These are phyloP conservation scores for Canis aureus DNA, from an alignment of 2,113 vertebrate genomes.

Conservation along the genomic window DNA sequence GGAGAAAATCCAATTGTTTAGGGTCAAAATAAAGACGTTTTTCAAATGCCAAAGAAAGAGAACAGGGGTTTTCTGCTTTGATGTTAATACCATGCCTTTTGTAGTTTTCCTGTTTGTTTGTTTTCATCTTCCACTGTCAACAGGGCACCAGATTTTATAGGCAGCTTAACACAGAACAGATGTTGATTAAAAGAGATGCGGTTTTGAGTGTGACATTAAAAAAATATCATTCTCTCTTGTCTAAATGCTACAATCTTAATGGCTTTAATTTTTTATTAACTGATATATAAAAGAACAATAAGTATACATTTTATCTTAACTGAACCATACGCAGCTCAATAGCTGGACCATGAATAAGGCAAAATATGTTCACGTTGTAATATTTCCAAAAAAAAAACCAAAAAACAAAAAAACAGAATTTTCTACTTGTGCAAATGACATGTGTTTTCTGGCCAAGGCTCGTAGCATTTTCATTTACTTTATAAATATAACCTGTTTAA, in stretches of 20 bases:
- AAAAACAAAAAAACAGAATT: neutral
- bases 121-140: slow-evolving; percentile 85
- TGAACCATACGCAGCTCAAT: slow-evolving; percentile 74
- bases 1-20: slow-evolving; percentile 79
- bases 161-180: slow-evolving; percentile 85
- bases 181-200: slow-evolving; percentile 87
- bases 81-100: slow-evolving; percentile 80
- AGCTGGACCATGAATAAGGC: slow-evolving; percentile 73
- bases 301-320: slow-evolving; percentile 81
- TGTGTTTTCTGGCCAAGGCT: slow-evolving; percentile 6
- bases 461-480: slow-evolving; percentile 26
- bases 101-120: slow-evolving; percentile 86
- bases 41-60: slow-evolving; percentile 76
- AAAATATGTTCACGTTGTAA: slow-evolving; percentile 44
- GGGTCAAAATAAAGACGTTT: slow-evolving; percentile 79
- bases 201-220: slow-evolving; percentile 85
- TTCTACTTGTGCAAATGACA: slow-evolving; percentile 25
- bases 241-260: slow-evolving; percentile 83
- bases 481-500: neutral
- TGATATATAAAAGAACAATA: slow-evolving; percentile 82
- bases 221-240: slow-evolving; percentile 78
- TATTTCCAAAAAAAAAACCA: neutral
- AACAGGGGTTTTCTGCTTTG: slow-evolving; percentile 79
- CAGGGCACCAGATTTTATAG: slow-evolving; percentile 80
- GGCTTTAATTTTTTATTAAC: slow-evolving; percentile 87